Evolutionary conservation across 2,113 vertebrate genomes (phyloP).

Genomic region (Pangasianodon hypophthalmus): DNA sequence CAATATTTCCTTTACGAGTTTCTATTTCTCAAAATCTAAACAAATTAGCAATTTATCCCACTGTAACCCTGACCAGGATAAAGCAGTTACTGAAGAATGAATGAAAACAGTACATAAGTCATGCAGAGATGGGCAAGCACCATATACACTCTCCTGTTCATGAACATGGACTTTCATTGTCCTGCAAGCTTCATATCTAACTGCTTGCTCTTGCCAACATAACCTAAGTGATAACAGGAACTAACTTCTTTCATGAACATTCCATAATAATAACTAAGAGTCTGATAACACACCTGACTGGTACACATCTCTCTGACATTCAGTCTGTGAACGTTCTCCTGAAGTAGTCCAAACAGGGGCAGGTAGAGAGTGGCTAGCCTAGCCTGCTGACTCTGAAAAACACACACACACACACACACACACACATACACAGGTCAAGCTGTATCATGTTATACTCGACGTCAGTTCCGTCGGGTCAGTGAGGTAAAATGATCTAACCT

Average conservation of each 20-base stretch:
- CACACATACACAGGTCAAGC: slow-evolving; percentile 9
- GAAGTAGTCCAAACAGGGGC: slow-evolving; percentile 90
- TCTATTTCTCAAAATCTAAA: background rate
- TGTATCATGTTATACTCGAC: background rate
- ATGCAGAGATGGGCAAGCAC: background rate
- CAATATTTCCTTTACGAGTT: background rate
- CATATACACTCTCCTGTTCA: background rate
- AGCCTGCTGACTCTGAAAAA: slow-evolving; percentile 88
- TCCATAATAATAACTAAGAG: background rate
- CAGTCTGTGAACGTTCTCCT: slow-evolving; percentile 90
- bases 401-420: slow-evolving; percentile 30
- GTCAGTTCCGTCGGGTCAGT: background rate
- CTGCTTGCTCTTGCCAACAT: background rate
- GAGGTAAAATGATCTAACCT: slow-evolving; percentile 69
- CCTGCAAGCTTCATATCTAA: background rate
- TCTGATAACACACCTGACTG: slow-evolving; percentile 74
- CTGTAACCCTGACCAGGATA: background rate
- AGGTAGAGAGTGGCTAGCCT: slow-evolving; percentile 94
- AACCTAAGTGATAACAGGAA: background rate
- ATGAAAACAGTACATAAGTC: background rate
- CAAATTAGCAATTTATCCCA: background rate
- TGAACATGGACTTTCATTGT: background rate
- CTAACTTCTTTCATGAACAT: background rate
- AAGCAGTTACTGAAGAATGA: background rate
- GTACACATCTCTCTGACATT: slow-evolving; percentile 84